Base-by-base conservation (phyloP, 2,113 vertebrate genomes). In the Clinocottus analis region DNA sequence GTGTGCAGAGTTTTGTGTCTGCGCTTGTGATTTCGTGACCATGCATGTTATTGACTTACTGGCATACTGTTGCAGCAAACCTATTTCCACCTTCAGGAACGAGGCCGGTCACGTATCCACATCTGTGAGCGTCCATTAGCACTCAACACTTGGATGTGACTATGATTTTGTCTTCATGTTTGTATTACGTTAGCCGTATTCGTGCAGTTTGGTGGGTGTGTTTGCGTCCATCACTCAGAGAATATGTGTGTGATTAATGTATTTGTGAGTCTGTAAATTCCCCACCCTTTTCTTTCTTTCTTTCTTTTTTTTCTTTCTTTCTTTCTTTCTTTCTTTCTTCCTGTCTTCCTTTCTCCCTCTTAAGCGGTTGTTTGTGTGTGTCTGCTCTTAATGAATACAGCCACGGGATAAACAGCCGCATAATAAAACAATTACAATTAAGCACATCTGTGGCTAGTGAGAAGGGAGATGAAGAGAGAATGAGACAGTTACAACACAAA, bases 341-440 rank as follows among this genome's bases (percentile, higher is more conserved):
- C n/a, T n/a, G n/a, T n/a, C n/a, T n/a, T n/a, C n/a, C n/a, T n/a
- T n/a, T 56, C 72, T 73, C 51, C 29, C 33, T 82, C 41, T 12
- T 79, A 47, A 63, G 73, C 31, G 8, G 56, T 70, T 85, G 66
- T 85, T 77, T 80, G 64, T 86, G 75, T 88, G 75, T 35, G 67
- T 83, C 33, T 82, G 69, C 39, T 71, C 75, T 69, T 53, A 84
- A 79, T 64, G 72, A 88, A 75, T 27, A 72, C 75, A 73, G 65
- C 63, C 73, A 72, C 35, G 27, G 72, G 67, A 85, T 58, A 75
- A 77, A 77, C 69, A 77, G 51, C 65, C 25, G 2, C 71, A 75
- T 71, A 55, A 70, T 80, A 88, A 89, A 86, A 84, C 70, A 61
- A 74, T 75, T 55, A 62, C 49, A 75, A 70, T 39, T 13, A 29